Base-by-base conservation (phyloP, 1,140 invertebrate species). In the Pararge aegeria region DNA sequence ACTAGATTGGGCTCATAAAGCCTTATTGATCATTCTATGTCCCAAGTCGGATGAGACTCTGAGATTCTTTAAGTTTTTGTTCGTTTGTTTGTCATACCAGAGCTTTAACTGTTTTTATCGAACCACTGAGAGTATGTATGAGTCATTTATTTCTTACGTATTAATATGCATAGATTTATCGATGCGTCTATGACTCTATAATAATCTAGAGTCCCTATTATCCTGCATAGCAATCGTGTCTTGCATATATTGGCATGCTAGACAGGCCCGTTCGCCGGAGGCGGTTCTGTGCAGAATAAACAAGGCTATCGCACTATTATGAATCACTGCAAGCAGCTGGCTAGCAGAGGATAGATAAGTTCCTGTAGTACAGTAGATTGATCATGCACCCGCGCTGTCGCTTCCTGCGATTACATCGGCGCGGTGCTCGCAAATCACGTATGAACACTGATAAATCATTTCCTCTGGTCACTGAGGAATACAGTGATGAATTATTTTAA, bases 331-430 rank as follows among this genome's bases (percentile, higher is more conserved):
- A 29, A 70, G 74, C 80, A 78, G 78, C 73, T 81, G 77, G 74
- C 69, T 61, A 61, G 59, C 61, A 58, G 60, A 64, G 70, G 71
- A 84, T 84, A 84, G 78, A 82, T 84, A 82, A 75, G 77, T 85
- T 85, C 80, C 82, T 55, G 48, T 19, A 46, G 18, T n/a, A 64
- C 53, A 69, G 72, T 65, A 80, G 75, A 81, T 80, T 80, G 77
- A 81, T 80, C 80, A 74, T 67, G 57, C 65, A 66, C 53, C 57
- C 52, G 54, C 69, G 55, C 56, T 56, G 76, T 77, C 66, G 75
- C 75, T 83, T 86, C 83, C 83, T 86, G 83, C 70, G 83, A 86
- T 86, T 82, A 79, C 77, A 82, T 77, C 72, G 73, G 27, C 53
- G 46, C 72, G 54, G 63, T 64, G 72, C 68, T 75, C 73, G 79